Percentiles rank a stretch among this genome's conserved stretches.
Conservation (phyloP, 2,888 invertebrate species). For the Linnaemya tessellans region DNA sequence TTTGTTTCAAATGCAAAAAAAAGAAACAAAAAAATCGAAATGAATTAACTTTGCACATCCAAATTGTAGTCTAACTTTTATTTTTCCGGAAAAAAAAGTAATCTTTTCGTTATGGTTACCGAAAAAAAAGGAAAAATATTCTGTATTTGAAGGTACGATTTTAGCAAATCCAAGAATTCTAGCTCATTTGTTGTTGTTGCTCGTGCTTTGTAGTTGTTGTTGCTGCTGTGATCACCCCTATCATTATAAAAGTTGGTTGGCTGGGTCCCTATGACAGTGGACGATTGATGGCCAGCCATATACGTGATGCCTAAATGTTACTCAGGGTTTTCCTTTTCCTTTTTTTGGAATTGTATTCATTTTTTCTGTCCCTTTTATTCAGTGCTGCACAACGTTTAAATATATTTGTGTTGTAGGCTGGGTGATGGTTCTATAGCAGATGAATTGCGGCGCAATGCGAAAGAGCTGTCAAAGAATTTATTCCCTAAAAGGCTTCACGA, state of each 20-base stretch:
- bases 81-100: background rate
- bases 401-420: constrained; percentile 42
- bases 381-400: constrained; percentile 40
- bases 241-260: constrained; percentile 76
- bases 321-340: constrained; percentile 48
- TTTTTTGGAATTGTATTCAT: constrained; percentile 19
- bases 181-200: constrained; percentile 56
- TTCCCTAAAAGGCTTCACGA: background rate
- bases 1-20: constrained; percentile 61
- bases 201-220: constrained; percentile 25
- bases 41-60: constrained; percentile 1
- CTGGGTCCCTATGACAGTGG: constrained; percentile 74
- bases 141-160: constrained; percentile 45
- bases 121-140: constrained; percentile 44
- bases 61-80: constrained; percentile 57
- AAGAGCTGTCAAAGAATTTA: constrained; percentile 29
- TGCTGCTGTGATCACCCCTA: constrained; percentile 74
- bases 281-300: constrained; percentile 76
- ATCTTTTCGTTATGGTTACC: constrained; percentile 40
- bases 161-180: constrained; percentile 64
- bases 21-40: constrained; percentile 1
- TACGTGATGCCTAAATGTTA: constrained; percentile 73
- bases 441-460: constrained; percentile 28
- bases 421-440: constrained; percentile 39
- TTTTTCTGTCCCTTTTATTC: constrained; percentile 30